phyloP scores from a whole-genome alignment of 2,888 invertebrate species.

The Baronia brevicornis region DNA sequence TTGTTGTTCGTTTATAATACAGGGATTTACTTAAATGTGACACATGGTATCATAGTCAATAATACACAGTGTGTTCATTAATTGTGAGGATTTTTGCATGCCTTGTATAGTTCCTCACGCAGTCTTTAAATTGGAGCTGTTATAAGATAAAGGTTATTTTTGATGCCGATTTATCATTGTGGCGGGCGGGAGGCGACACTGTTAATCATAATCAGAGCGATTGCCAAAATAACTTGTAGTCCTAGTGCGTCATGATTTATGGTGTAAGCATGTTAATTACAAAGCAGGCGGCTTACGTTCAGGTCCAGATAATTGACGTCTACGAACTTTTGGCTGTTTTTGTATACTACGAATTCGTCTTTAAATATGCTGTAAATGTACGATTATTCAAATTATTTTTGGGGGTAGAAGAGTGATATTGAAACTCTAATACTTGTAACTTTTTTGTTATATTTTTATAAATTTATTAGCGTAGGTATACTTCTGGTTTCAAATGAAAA shows the following conservation, averaged over 20 bases:
- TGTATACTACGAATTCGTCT: too few species aligned
- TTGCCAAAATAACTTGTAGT: constrained; percentile 69
- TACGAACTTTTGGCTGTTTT: constrained; percentile 9
- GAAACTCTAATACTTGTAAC: too few species aligned
- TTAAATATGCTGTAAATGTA: too few species aligned
- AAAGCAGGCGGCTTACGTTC: constrained; percentile 32
- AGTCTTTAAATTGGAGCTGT: constrained; percentile 28
- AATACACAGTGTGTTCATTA: too few species aligned
- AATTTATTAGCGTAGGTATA: too few species aligned
- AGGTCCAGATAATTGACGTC: constrained; percentile 32
- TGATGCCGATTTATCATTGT: constrained; percentile 57
- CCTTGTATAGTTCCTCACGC: constrained; percentile 6
- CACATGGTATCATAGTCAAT: too few species aligned
- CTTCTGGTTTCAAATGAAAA: too few species aligned
- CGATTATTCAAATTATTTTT: too few species aligned
- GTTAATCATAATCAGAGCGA: constrained; percentile 47
- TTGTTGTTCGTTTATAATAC: too few species aligned
- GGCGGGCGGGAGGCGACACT: constrained; percentile 33
- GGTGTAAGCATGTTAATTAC: constrained; percentile 47
- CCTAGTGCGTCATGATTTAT: constrained; percentile 55
- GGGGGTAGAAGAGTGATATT: too few species aligned
- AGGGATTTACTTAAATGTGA: too few species aligned
- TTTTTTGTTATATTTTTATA: too few species aligned
- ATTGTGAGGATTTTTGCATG: constrained; percentile 13
- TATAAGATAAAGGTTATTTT: constrained; percentile 59